Conservation (phyloP, 2,888 invertebrate genomes). For the Silvanus unidentatus region DNA sequence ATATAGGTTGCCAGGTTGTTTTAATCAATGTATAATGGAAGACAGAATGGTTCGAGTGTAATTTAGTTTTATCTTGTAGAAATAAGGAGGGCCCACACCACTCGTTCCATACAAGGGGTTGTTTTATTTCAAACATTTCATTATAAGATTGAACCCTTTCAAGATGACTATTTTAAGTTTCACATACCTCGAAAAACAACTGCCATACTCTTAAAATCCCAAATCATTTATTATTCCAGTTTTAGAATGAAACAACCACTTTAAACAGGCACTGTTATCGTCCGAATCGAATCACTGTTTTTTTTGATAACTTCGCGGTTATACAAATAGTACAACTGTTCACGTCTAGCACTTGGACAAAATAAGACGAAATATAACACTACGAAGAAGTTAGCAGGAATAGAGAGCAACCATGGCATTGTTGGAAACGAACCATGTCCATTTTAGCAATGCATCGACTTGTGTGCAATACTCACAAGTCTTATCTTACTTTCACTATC, state of each 20-base stretch:
- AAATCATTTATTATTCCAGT: constrained; percentile 17
- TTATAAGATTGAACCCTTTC: background rate
- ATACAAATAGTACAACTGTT: constrained; percentile 4
- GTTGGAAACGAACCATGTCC: constrained; percentile 47
- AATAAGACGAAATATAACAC: background rate
- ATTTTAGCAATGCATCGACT: constrained; percentile 31
- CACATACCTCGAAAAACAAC: constrained; percentile 37
- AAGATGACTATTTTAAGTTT: background rate
- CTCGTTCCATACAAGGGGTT: too few relatives aligned
- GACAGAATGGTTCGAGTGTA: too few relatives aligned
- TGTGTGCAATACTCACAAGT: constrained; percentile 38
- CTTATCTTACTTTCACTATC: constrained; percentile 48
- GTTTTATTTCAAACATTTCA: background rate
- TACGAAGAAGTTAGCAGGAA: constrained; percentile 26
- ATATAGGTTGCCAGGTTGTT: too few relatives aligned
- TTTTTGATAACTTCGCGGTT: too few relatives aligned
- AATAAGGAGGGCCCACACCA: too few relatives aligned
- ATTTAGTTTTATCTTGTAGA: too few relatives aligned
- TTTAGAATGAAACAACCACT: too few relatives aligned
- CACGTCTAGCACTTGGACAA: background rate
- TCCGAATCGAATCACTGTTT: too few relatives aligned
- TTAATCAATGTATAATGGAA: too few relatives aligned
- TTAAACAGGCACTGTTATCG: too few relatives aligned
- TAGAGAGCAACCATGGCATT: constrained; percentile 41
- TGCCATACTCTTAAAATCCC: constrained; percentile 32